Evolutionary conservation across 2,113 vertebrate genomes (phyloP), one percentile per base, ranked within the genome.

Genomic region (Melanerpes formicivorus): DNA sequence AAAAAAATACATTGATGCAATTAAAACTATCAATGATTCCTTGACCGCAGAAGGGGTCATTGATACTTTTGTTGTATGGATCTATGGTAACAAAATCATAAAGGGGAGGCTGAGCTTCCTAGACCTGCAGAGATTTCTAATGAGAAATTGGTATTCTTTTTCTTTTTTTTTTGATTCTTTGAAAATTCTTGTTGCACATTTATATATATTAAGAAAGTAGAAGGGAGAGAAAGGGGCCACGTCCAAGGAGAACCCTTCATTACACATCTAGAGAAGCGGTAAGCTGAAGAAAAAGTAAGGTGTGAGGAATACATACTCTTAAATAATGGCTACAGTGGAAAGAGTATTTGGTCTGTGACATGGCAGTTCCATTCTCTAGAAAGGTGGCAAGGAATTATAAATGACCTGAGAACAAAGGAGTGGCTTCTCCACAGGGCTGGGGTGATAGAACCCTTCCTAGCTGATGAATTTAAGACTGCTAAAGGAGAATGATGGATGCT

Each of bases 81-180:
- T 69, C 32, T 85, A 52, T 23, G 56, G 67, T 25, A 78, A 69
- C 23, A 40, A 40, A 87, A 69, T 67, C 42, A 37, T 14, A 65
- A 58, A 54, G 21, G 30, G 40, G 42, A 80, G 11, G 10, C 30
- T 71, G 80, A 90, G 67, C 34, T 88, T 90, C 77, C 88, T 64
- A 56, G 59, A 73, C 30, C 77, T 88, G 64, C 67, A 42, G 78
- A 54, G 56, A n/a, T 74, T 92, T 74, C 64, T 76, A 55, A 81
- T 63, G 70, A 81, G 77, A 72, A 86, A 50, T 34, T 71, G 70
- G 14, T 87, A 46, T 5, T 10, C 10, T 52, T 5, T n/a, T 92
- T 77, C 34, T 34, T 66, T 64, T 64, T 54, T 37, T 37, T 37
- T 37, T 37, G 2, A 40, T 54, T 64, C 70, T 82, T 87, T 77